A percentile compares a stretch with the other conserved stretches of the same genome.
These are phyloP conservation scores for Asobara japonica DNA, from an alignment of 1,140 invertebrate species.

Conservation along the genomic window DNA sequence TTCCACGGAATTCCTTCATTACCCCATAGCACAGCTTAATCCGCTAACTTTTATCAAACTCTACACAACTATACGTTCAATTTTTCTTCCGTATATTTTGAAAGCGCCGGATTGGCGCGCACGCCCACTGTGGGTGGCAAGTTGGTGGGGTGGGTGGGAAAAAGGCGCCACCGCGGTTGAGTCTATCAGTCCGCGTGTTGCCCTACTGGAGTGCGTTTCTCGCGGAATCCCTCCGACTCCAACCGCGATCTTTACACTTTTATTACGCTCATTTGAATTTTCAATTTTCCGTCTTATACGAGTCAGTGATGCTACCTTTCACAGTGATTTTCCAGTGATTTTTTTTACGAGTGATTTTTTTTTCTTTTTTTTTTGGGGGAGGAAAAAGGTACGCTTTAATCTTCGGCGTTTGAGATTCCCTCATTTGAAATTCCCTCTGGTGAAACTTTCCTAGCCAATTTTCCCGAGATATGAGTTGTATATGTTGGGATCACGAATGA, in stretches of 20 bases:
- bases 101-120: too few relatives aligned
- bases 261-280: background rate
- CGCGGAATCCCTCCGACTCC: constrained; percentile 17
- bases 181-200: constrained; percentile 55
- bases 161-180: constrained; percentile 44
- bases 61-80: too few relatives aligned
- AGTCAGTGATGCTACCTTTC: background rate
- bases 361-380: background rate
- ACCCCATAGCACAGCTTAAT: too few relatives aligned
- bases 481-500: too few relatives aligned
- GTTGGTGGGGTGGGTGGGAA: constrained; percentile 27
- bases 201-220: constrained; percentile 37
- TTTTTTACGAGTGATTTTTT: background rate
- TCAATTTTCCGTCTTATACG: background rate
- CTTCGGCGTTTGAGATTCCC: background rate
- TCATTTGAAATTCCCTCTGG: background rate
- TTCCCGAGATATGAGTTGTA: background rate
- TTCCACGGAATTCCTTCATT: too few relatives aligned
- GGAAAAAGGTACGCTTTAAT: background rate
- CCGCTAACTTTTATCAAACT: too few relatives aligned
- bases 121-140: constrained; percentile 24
- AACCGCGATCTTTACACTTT: constrained; percentile 10
- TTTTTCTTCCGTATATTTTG: too few relatives aligned
- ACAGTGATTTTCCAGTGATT: background rate
- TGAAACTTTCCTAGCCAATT: background rate